A percentile compares a stretch with the other conserved stretches of the same genome.
Conservation (phyloP, 2,888 invertebrate genomes). For the Cephus nigrinus region DNA sequence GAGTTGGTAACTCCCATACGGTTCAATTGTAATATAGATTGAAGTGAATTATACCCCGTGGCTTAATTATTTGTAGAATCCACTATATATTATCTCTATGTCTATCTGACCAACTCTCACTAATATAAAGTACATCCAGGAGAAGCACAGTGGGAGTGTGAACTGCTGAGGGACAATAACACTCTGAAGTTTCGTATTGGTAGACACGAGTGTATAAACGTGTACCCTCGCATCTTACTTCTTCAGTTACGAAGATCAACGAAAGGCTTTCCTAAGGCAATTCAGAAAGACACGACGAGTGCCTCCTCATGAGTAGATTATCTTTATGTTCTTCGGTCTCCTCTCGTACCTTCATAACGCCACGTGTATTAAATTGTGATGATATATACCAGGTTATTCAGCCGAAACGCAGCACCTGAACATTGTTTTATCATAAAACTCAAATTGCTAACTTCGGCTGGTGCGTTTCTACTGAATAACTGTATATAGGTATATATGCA, state of each 20-base stretch:
- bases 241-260: not conserved
- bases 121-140: not conserved
- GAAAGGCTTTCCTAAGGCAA: not conserved
- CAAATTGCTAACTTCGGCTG: too few species aligned
- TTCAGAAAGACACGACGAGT: not conserved
- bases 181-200: not conserved
- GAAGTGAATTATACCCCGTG: not conserved
- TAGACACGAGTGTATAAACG: not conserved
- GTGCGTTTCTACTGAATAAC: too few species aligned
- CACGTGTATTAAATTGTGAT: not conserved
- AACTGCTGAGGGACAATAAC: not conserved
- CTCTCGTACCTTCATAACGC: not conserved
- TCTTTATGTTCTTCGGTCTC: not conserved
- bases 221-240: not conserved
- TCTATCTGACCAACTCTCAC: not conserved
- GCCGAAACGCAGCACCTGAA: too few species aligned
- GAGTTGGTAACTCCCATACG: not conserved
- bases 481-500: too few species aligned
- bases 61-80: not conserved
- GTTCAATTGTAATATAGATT: not conserved
- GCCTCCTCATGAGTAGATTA: not conserved
- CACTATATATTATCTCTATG: not conserved
- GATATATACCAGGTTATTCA: not conserved
- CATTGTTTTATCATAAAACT: too few species aligned
- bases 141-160: not conserved